Conservation (phyloP, 2,113 vertebrate species). For the Embiotoca jacksoni region DNA sequence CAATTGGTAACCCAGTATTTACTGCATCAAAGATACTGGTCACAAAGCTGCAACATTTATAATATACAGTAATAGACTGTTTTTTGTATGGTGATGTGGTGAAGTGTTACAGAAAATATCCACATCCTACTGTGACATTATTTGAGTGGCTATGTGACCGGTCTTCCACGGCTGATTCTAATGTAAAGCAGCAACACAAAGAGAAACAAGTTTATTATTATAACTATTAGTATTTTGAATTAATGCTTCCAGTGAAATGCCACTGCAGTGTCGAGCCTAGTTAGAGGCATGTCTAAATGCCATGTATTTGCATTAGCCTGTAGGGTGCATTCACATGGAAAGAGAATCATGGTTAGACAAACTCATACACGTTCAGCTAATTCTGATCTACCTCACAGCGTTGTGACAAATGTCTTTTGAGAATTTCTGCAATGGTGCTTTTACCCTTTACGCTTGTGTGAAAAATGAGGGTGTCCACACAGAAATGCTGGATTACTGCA, state of each 20-base stretch:
- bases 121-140: background rate
- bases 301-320: slow-evolving; percentile 43
- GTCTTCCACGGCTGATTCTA: background rate
- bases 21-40: background rate
- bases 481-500: slow-evolving; percentile 21
- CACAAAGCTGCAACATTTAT: background rate
- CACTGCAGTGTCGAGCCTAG: slow-evolving; percentile 30
- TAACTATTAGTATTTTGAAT: slow-evolving; percentile 16
- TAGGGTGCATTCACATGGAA: slow-evolving; percentile 44
- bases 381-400: slow-evolving; percentile 26
- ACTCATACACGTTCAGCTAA: slow-evolving; percentile 23
- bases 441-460: slow-evolving; percentile 20
- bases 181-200: slow-evolving; percentile 2
- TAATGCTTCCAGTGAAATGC: slow-evolving; percentile 32
- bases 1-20: slow-evolving; percentile 10
- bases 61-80: background rate
- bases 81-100: background rate
- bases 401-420: slow-evolving; percentile 20
- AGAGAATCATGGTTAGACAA: slow-evolving; percentile 16
- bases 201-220: background rate
- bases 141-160: background rate
- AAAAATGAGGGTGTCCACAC: slow-evolving; percentile 20
- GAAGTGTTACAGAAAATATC: background rate
- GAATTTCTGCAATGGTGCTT: slow-evolving; percentile 15
- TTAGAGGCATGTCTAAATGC: slow-evolving; percentile 35